Base-by-base conservation (phyloP, 2,888 invertebrate genomes). In the Mimachlamys varia region DNA sequence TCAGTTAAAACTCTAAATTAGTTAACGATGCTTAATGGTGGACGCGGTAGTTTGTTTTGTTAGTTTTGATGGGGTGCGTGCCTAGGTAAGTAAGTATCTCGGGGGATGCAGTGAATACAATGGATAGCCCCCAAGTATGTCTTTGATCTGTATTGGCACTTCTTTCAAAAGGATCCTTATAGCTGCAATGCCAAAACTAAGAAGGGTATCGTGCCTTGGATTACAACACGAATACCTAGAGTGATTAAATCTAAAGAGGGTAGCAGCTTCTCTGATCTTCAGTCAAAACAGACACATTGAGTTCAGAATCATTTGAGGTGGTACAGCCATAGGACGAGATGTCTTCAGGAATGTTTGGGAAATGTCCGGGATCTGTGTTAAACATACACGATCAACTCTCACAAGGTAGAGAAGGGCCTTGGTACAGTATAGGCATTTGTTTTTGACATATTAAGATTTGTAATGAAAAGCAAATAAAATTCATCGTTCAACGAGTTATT, bases 11-110 rank as follows among this genome's bases (percentile, higher is more conserved):
- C 27, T 76, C 76, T 27, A 76, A 76, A 27, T 22, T 76, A 27
- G 76, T 33, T 27, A 76, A 76, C 33, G 76, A 76, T 27, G 33
- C 76, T 76, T 76, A 76, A 27, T 76, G 76, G 76, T 76, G 33
- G 76, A 0, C 27, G 76, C 76, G 76, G 27, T 76, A 76, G 76
- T 27, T 27, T 33, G 7, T 33, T 76, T 76, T 76, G 33, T 27
- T 76, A 76, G 76, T 33, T 22, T 76, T 27, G 76, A 76, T 76
- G 76, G 33, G 76, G 27, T 76, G 76, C 76, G 76, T 76, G 76
- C 76, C 76, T 12, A 33, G 27, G 76, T 76, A 76, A 10, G 76
- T 33, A 76, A 10, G 76, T 7, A 27, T 12, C 76, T 5, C 76
- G 27, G 76, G 33, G 27, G 76, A 76, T 76, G 76, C 76, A 76